Evolutionary conservation across 2,113 vertebrate genomes (phyloP), one percentile per base, ranked within the genome.

Genomic region (Callorhinus ursinus): DNA sequence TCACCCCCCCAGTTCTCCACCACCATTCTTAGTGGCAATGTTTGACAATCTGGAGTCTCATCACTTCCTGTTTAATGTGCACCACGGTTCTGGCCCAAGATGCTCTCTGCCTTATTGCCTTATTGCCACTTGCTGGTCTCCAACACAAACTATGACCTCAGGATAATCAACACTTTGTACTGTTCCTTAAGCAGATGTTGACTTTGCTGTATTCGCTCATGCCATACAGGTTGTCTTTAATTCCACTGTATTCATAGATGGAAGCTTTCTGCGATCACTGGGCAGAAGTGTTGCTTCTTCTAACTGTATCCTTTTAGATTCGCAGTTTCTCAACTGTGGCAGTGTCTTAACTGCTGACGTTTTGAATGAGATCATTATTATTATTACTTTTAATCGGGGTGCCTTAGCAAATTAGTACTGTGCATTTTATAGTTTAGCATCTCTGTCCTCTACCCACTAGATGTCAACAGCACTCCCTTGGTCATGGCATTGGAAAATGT

Each of bases 221-320:
- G 12, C 59, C 5, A 0, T 51, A 26, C 3, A 22, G 46, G 12
- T 3, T 31, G 13, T 53, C 33, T 90, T 46, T 24, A n/a, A 0
- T 33, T 59, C 28, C 31, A 9, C 10, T 0, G 1, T 72, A 5
- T 28, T 4, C 5, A 4, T 26, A 1, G 4, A 46, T 6, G 33
- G 4, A 76, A 63, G 14, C 21, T 71, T 63, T 2, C 24, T 46
- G 7, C 7, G 31, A 26, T 76, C 26, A 15, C 80, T 0, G 33
- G 46, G 10, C 3, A 19, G 11, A 57, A n/a, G 21, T 19, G 0
- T 33, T 49, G n/a, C 6, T 42, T 72, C 59, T 76, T 33, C 61
- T 24, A 22, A 51, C 4, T 5, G 5, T 16, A 18, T 61, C 7
- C 4, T 72, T 90, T 26, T 6, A 28, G n/a, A 63, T 18, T 14